Evolutionary conservation across 2,888 invertebrate species (phyloP).

Genomic region (Caenorhabditis angaria): DNA sequence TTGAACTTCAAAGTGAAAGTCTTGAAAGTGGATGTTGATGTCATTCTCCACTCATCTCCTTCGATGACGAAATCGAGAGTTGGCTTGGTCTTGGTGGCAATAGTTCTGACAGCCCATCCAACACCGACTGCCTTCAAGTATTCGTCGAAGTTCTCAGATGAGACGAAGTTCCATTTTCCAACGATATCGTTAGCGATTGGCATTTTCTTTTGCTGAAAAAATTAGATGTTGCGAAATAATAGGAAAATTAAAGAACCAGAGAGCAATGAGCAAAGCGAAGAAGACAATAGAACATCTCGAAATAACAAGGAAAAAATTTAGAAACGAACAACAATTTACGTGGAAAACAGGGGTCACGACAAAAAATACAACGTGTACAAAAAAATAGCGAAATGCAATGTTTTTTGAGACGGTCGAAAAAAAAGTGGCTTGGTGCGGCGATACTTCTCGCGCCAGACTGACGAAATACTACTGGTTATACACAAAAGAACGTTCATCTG

Average conservation of each 20-base stretch:
- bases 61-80: constrained; percentile 59
- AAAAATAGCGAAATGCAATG: background rate
- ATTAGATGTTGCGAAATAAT: background rate
- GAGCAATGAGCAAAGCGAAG: constrained; percentile 31
- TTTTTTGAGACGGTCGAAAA: background rate
- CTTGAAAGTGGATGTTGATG: constrained; percentile 69
- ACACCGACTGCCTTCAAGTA: constrained; percentile 69
- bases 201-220: constrained; percentile 37
- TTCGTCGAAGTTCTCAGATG: constrained; percentile 68
- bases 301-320: constrained; percentile 5
- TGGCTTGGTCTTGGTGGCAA: constrained; percentile 67
- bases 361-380: background rate
- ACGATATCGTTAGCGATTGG: constrained; percentile 53
- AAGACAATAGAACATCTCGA: constrained; percentile 20
- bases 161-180: constrained; percentile 70
- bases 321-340: background rate
- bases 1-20: constrained; percentile 64
- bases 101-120: constrained; percentile 65
- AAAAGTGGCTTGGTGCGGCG: constrained; percentile 6
- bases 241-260: constrained; percentile 16
- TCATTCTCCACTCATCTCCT: constrained; percentile 68
- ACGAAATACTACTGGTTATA: constrained; percentile 4
- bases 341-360: background rate
- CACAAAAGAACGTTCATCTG: background rate
- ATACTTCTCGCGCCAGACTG: constrained; percentile 9